These are phyloP conservation scores for Sebastes paucispinis DNA, from an alignment of 2,797 vertebrate genomes.

Conservation along the genomic window DNA sequence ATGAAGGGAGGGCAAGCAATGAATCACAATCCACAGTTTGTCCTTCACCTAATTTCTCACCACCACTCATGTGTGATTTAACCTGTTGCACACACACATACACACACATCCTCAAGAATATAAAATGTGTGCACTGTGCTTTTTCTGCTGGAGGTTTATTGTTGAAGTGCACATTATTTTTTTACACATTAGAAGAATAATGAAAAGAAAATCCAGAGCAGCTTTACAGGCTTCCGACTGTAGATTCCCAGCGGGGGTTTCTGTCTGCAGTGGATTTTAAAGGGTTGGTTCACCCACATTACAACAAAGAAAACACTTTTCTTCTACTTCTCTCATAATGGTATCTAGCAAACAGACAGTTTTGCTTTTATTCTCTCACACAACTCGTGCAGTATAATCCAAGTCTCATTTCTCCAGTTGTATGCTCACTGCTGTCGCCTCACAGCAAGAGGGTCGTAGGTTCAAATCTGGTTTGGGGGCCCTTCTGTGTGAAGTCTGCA, in stretches of 20 bases:
- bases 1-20: constrained; percentile 51
- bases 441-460: too few species aligned
- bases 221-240: not conserved
- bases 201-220: not conserved
- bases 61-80: constrained; percentile 33
- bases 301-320: not conserved
- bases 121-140: not conserved
- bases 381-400: too few species aligned
- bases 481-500: too few species aligned
- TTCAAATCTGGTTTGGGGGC: too few species aligned
- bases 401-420: too few species aligned
- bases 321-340: not conserved
- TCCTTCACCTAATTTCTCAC: constrained; percentile 69
- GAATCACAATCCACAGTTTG: constrained; percentile 66
- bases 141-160: not conserved
- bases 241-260: not conserved
- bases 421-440: too few species aligned
- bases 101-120: not conserved
- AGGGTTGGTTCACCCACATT: not conserved
- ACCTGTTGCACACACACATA: constrained; percentile 50
- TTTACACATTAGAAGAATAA: not conserved
- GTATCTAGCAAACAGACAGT: not conserved
- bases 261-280: not conserved
- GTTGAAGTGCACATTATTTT: not conserved
- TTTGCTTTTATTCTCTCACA: not conserved